phyloP scores from a whole-genome alignment of 2,113 vertebrate species.

The Calypte anna region DNA sequence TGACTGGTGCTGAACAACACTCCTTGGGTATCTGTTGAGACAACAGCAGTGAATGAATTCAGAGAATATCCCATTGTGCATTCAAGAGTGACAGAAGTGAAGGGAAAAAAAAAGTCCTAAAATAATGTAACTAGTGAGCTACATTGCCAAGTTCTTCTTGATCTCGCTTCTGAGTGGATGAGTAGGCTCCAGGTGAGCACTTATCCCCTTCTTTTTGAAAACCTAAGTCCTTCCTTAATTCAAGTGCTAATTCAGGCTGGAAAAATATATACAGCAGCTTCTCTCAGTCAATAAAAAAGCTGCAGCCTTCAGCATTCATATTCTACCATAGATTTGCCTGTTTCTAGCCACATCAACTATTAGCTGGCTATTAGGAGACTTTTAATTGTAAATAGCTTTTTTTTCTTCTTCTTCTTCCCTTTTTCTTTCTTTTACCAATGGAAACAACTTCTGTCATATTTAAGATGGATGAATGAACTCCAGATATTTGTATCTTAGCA shows the following conservation, averaged over 20 bases:
- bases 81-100: background rate
- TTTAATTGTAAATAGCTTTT: background rate
- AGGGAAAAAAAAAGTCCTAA: background rate
- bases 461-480: background rate
- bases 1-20: background rate
- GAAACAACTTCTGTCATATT: background rate
- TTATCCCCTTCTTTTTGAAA: background rate
- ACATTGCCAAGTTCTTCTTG: background rate
- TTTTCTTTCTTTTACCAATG: background rate
- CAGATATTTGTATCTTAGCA: background rate
- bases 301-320: background rate
- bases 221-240: background rate
- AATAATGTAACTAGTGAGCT: background rate
- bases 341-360: background rate
- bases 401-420: no score
- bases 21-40: background rate
- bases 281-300: background rate
- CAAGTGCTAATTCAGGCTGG: background rate
- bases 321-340: background rate
- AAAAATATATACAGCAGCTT: background rate
- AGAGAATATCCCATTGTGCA: background rate
- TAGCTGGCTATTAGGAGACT: background rate
- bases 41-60: background rate
- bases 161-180: background rate
- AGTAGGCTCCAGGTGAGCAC: background rate